These are phyloP conservation scores for Microctonus brassicae DNA, from an alignment of 2,888 invertebrate species.

Conservation along the genomic window DNA sequence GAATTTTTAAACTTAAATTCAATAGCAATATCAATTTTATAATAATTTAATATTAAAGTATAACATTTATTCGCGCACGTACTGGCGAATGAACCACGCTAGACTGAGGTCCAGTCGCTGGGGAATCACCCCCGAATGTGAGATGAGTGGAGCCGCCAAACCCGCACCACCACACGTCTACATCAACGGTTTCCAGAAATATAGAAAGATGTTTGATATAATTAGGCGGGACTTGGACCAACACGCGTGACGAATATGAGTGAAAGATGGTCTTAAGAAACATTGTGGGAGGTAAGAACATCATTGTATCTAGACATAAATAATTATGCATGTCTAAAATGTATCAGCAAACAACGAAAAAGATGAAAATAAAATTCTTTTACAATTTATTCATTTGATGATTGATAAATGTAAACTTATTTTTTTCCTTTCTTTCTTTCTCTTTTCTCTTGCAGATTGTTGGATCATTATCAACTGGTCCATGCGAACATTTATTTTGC, in stretches of 20 bases:
- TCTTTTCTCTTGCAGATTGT: neutral
- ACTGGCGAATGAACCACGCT: slow-evolving; percentile 56
- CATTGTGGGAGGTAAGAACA: neutral
- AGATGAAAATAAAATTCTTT: neutral
- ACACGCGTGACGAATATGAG: slow-evolving; percentile 43
- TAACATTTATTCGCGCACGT: slow-evolving; percentile 35
- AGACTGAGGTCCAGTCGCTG: slow-evolving; percentile 62
- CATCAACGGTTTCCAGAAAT: slow-evolving; percentile 67
- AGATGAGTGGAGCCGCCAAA: slow-evolving; percentile 45
- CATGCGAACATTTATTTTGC: too few relatives aligned
- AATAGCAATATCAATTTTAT: neutral
- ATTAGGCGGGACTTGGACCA: slow-evolving; percentile 63
- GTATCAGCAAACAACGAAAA: neutral
- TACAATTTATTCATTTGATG: neutral
- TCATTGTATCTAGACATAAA: neutral
- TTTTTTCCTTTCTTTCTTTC: neutral
- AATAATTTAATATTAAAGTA: neutral
- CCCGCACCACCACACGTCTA: slow-evolving; percentile 49
- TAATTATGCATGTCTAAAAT: neutral
- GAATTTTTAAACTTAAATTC: neutral
- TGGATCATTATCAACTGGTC: neutral
- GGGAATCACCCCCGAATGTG: slow-evolving; percentile 40
- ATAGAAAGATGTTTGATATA: slow-evolving; percentile 65
- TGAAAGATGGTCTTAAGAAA: slow-evolving; percentile 29
- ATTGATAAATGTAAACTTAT: neutral